These are phyloP conservation scores for Mastomys natalensis DNA, from an alignment of 2,113 vertebrate species.

Conservation along the genomic window DNA sequence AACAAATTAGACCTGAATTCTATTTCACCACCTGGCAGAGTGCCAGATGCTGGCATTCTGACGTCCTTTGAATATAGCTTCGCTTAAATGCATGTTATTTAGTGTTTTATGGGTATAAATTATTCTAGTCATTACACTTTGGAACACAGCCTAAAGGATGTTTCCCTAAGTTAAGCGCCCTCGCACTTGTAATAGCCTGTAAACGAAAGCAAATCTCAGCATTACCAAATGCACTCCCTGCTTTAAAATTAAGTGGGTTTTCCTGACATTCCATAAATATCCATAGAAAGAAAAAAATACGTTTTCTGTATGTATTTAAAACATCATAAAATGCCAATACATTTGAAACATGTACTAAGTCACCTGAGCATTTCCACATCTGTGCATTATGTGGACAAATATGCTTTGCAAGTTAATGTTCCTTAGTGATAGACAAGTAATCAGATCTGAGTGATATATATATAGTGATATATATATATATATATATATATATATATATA, in stretches of 20 bases:
- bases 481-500: not conserved
- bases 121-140: slow-evolving; percentile 16
- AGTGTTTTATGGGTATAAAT: slow-evolving; percentile 38
- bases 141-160: not conserved
- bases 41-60: not conserved
- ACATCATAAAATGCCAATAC: not conserved
- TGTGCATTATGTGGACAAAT: not conserved
- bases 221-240: not conserved
- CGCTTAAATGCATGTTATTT: slow-evolving; percentile 23
- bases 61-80: not conserved
- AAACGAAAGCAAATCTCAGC: not conserved
- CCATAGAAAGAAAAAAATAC: not conserved
- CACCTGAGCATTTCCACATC: not conserved
- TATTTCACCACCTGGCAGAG: not conserved
- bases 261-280: not conserved
- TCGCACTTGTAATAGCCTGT: not conserved
- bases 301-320: not conserved
- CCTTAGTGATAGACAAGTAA: not conserved
- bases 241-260: slow-evolving; percentile 31
- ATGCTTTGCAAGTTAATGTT: not conserved
- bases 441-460: not conserved
- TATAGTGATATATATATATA: not conserved
- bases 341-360: not conserved
- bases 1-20: not conserved
- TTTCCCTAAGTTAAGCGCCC: slow-evolving; percentile 10